These are phyloP conservation scores for Cyrtonyx montezumae DNA, from an alignment of 2,113 vertebrate genomes.

Conservation along the genomic window DNA sequence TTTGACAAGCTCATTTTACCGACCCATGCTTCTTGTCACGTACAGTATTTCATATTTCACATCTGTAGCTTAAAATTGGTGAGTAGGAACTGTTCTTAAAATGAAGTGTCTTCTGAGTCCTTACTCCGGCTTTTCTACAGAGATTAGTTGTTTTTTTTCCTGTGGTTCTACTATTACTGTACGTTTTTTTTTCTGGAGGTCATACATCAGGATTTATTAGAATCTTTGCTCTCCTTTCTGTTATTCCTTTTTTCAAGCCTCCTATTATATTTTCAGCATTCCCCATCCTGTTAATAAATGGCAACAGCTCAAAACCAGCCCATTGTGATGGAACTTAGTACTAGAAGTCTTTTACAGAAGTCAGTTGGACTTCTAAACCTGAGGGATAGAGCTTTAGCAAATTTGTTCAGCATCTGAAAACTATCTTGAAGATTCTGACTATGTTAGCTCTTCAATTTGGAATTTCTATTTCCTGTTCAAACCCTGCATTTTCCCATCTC, in stretches of 20 bases:
- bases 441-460: not conserved
- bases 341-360: not conserved
- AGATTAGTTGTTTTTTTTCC: not conserved
- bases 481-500: not conserved
- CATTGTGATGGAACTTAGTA: not conserved
- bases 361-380: not conserved
- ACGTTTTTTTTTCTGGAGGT: not conserved
- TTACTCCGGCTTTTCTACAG: not conserved
- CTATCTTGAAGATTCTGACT: not conserved
- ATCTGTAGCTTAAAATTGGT: conserved; percentile 97
- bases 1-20: conserved; percentile 96
- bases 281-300: not conserved
- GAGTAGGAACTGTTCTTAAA: conserved; percentile 60
- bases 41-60: conserved; percentile 94
- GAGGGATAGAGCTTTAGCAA: not conserved
- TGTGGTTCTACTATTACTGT: not conserved
- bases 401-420: not conserved
- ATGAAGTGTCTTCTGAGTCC: not conserved
- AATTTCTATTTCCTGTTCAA: accelerated
- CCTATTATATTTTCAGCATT: not conserved
- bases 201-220: not conserved
- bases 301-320: not conserved
- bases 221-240: not conserved
- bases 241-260: not conserved
- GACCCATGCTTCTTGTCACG: conserved; percentile 92